These are phyloP conservation scores for Coracias cyanogaster DNA, from an alignment of 2,797 vertebrate species.

Conservation along the genomic window DNA sequence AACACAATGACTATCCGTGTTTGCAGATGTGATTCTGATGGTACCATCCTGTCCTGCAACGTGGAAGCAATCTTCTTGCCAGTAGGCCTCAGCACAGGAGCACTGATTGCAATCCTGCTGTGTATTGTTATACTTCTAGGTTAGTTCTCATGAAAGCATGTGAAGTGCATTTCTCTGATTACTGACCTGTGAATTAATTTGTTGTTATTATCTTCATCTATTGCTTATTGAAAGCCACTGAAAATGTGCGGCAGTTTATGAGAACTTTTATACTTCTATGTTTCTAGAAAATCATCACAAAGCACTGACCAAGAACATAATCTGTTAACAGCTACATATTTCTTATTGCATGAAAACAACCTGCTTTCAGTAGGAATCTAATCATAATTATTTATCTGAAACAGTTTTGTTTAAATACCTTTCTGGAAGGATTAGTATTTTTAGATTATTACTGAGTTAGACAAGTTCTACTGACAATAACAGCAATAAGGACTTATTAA, in stretches of 20 bases:
- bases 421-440: not conserved
- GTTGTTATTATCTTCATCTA: not conserved
- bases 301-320: not conserved
- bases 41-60: constrained; percentile 92
- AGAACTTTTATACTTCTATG: not conserved
- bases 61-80: constrained; percentile 96
- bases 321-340: not conserved
- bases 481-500: not conserved
- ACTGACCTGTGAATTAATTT: not conserved
- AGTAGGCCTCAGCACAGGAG: constrained; percentile 96
- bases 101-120: constrained; percentile 93
- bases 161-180: not conserved
- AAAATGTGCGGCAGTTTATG: not conserved
- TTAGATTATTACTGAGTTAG: not conserved
- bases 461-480: not conserved
- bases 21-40: constrained; percentile 92
- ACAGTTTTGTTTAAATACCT: not conserved
- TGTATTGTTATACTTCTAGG: constrained; percentile 95
- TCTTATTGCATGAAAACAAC: not conserved
- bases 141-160: constrained; percentile 74
- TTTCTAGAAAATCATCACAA: not conserved
- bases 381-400: not conserved
- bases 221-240: not conserved
- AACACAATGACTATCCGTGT: constrained; percentile 94
- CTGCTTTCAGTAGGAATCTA: not conserved